These are phyloP conservation scores for Planiliza haematocheilus DNA, from an alignment of 2,113 vertebrate genomes.

Conservation along the genomic window DNA sequence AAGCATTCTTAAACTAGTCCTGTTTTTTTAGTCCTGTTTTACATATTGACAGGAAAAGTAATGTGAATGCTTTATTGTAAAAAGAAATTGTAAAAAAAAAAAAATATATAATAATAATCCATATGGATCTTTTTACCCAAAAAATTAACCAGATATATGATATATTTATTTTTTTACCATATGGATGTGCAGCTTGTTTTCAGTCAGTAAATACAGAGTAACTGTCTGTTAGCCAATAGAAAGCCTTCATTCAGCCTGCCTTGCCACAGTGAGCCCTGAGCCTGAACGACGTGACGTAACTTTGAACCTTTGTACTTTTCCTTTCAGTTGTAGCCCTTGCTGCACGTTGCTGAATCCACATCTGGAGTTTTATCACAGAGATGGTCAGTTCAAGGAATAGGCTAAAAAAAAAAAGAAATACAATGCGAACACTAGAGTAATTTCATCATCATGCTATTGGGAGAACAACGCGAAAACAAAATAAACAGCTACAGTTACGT, in stretches of 20 bases:
- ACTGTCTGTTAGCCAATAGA: slow-evolving; percentile 6
- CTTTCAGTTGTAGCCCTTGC: not conserved
- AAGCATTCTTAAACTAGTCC: slow-evolving; percentile 21
- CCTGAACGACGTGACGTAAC: not conserved
- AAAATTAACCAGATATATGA: too few species aligned
- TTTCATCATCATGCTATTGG: not conserved
- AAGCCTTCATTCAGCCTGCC: slow-evolving; percentile 2
- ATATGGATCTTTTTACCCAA: too few species aligned
- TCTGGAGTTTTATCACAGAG: not conserved
- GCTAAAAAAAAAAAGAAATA: not conserved
- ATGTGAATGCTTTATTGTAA: too few species aligned
- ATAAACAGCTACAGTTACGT: not conserved
- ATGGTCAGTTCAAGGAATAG: not conserved
- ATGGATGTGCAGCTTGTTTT: slow-evolving; percentile 15
- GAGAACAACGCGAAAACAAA: not conserved
- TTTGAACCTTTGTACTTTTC: not conserved
- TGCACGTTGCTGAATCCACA: slow-evolving; percentile 4
- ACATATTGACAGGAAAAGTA: not conserved
- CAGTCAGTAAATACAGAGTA: not conserved
- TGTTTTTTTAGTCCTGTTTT: slow-evolving; percentile 14
- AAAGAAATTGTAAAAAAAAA: too few species aligned
- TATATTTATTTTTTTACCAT: too few species aligned
- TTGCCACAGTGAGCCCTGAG: not conserved
- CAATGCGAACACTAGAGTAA: not conserved
- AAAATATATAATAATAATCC: too few species aligned